These are phyloP conservation scores for Microplitis manilae DNA, from an alignment of 2,888 invertebrate species.

Conservation along the genomic window DNA sequence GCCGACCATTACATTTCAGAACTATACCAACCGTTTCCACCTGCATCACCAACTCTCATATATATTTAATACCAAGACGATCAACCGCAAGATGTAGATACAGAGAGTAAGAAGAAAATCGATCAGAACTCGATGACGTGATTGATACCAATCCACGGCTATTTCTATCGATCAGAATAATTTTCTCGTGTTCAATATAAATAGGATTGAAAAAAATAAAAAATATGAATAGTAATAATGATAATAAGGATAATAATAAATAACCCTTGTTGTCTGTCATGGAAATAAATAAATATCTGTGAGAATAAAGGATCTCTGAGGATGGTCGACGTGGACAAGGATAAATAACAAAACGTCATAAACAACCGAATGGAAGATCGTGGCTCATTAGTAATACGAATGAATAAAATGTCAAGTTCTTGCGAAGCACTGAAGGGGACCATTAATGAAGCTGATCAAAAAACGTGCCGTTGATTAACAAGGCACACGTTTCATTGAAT, in stretches of 20 bases:
- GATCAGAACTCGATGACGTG: conserved; percentile 20
- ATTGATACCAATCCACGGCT: conserved; percentile 29
- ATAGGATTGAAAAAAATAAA: not conserved
- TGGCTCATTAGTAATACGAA: not conserved
- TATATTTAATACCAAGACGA: not conserved
- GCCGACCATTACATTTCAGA: conserved; percentile 36
- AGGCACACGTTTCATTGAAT: conserved; percentile 19
- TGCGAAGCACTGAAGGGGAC: not conserved
- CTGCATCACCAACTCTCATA: conserved; percentile 13
- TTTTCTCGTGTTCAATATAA: not conserved
- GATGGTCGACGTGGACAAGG: too few species aligned
- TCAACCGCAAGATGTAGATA: conserved; percentile 4
- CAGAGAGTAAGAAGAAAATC: conserved; percentile 14
- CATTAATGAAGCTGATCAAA: not conserved
- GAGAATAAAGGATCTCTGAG: not conserved
- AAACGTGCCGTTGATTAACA: conserved; percentile 14
- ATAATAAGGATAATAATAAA: not conserved
- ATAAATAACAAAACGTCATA: not conserved
- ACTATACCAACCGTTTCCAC: conserved; percentile 25
- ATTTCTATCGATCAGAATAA: conserved; percentile 30
- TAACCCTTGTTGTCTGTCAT: not conserved
- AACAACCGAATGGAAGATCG: not conserved
- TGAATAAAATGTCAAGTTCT: conserved; percentile 8
- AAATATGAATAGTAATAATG: not conserved
- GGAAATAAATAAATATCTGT: not conserved